Percentiles rank a stretch among this genome's conserved stretches.
Evolutionary conservation across 2,888 invertebrate species (phyloP).

Genomic region (Neuroscelio doddi): DNA sequence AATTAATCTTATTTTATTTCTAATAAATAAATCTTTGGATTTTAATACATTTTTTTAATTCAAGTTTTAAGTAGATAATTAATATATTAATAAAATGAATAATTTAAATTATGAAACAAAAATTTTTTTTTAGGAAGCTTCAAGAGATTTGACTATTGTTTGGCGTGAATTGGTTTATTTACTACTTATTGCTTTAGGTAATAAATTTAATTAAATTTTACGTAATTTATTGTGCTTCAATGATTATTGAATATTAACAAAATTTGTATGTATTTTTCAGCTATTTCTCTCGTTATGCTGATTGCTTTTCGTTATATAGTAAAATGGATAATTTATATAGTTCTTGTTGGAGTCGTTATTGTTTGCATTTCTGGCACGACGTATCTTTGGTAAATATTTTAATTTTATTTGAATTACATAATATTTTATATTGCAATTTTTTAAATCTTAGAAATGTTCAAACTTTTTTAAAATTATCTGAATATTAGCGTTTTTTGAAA

Average conservation of each 20-base stretch:
- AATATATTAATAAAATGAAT: conserved; percentile 5
- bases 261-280: conserved; percentile 64
- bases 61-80: conserved; percentile 13
- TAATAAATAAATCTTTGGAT: conserved; percentile 3
- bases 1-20: background rate
- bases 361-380: conserved; percentile 74
- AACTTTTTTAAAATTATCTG: too few species aligned
- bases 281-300: conserved; percentile 74
- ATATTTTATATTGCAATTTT: background rate
- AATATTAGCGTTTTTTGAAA: too few species aligned
- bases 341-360: conserved; percentile 74
- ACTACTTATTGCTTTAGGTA: conserved; percentile 77
- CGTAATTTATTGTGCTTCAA: too few species aligned
- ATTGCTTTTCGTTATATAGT: conserved; percentile 76
- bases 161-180: conserved; percentile 77
- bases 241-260: too few species aligned
- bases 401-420: too few species aligned
- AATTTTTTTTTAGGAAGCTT: conserved; percentile 77
- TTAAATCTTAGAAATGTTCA: background rate
- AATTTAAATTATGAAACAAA: background rate
- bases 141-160: conserved; percentile 76
- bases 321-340: conserved; percentile 77
- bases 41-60: too few species aligned
- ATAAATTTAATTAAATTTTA: background rate
- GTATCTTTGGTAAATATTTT: conserved; percentile 76